A percentile compares a stretch with the other conserved stretches of the same genome.
phyloP scores from a whole-genome alignment of 53 echinoderm and acorn worm genomes.

The Astropecten irregularis region DNA sequence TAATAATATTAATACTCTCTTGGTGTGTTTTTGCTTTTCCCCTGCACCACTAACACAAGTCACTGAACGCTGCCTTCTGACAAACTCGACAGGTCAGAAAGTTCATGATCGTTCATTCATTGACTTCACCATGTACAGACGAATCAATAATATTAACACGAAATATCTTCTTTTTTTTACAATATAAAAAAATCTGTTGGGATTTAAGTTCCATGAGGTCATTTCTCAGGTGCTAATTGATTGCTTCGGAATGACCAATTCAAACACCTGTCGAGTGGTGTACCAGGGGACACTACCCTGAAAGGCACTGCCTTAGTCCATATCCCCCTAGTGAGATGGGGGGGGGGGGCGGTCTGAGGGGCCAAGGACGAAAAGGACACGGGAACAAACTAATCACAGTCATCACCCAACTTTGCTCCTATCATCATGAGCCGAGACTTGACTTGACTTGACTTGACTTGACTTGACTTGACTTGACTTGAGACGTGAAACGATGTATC shows the following conservation, averaged over 20 bases:
- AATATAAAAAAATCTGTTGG: not conserved
- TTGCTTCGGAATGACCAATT: conserved; percentile 45
- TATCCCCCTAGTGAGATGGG: not conserved
- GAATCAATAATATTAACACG: not conserved
- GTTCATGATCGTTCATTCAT: conserved; percentile 39
- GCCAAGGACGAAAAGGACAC: not conserved
- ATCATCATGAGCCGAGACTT: too few relatives aligned
- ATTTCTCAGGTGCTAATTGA: conserved; percentile 42
- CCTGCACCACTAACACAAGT: too few relatives aligned
- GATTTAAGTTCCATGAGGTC: conserved; percentile 40
- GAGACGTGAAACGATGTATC: too few relatives aligned
- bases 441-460: too few relatives aligned
- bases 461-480: too few relatives aligned
- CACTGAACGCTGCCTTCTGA: too few relatives aligned
- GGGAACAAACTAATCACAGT: conserved; percentile 13
- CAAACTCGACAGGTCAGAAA: too few relatives aligned
- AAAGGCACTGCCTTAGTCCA: not conserved
- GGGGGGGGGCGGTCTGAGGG: too few relatives aligned
- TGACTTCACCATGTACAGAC: not conserved
- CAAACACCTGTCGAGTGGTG: conserved; percentile 27
- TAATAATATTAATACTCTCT: too few relatives aligned
- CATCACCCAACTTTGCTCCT: too few relatives aligned
- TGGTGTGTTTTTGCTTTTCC: too few relatives aligned
- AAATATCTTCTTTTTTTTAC: conserved; percentile 1
- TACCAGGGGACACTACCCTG: conserved; percentile 10